Conservation (phyloP, 2,113 vertebrate genomes). For the Protobothrops mucrosquamatus region DNA sequence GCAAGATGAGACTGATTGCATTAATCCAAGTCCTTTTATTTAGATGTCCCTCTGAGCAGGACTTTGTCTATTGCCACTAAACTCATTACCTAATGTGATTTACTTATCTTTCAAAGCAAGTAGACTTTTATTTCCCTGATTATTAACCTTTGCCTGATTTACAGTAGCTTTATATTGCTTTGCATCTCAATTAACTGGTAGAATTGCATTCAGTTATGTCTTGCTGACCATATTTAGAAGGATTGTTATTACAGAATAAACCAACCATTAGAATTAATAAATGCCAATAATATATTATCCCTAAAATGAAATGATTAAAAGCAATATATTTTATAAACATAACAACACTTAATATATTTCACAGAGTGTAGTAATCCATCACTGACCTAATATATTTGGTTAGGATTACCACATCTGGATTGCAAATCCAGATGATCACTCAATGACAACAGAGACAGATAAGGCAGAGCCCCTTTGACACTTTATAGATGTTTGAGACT, state of each 20-base stretch:
- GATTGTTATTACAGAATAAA: neutral
- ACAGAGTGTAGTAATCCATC: neutral
- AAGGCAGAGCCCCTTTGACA: neutral
- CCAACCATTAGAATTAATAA: neutral
- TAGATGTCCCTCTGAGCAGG: neutral
- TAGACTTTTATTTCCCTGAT: conserved; percentile 14
- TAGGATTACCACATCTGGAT: neutral
- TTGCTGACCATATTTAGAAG: neutral
- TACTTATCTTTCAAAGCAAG: conserved; percentile 12
- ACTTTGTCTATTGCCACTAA: neutral
- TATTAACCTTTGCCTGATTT: conserved; percentile 28
- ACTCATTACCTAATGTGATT: conserved; percentile 10
- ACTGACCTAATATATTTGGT: neutral
- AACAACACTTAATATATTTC: neutral
- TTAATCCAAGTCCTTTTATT: conserved; percentile 13
- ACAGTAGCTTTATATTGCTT: neutral
- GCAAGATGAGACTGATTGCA: neutral
- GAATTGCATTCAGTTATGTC: neutral
- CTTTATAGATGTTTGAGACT: neutral
- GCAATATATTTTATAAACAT: neutral
- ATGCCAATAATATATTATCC: neutral
- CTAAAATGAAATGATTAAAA: neutral
- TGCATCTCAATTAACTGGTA: conserved; percentile 3
- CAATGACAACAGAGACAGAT: neutral
- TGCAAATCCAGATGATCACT: neutral